phyloP scores from a whole-genome alignment of 2,113 vertebrate species.

The Sinocyclocheilus anshuiensis region DNA sequence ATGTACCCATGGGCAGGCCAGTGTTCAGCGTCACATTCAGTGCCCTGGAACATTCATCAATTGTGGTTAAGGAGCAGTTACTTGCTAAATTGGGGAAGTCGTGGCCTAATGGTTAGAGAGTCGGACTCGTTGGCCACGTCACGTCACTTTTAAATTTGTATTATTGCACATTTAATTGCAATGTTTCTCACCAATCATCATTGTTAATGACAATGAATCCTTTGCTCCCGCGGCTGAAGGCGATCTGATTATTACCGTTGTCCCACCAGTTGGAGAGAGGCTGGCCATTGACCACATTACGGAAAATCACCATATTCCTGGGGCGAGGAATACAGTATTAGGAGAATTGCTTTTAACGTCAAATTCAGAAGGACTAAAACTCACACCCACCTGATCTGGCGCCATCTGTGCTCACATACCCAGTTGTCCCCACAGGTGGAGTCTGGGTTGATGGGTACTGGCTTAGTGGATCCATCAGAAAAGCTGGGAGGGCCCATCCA shows the following conservation, averaged over 20 bases:
- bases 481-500: conserved; percentile 81
- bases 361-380: no score
- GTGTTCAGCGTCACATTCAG: conserved; percentile 80
- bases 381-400: conserved; percentile 82
- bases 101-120: no score
- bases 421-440: conserved; percentile 88
- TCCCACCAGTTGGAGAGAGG: conserved; percentile 92
- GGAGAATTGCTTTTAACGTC: no score
- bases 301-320: conserved; percentile 93
- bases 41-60: conserved; percentile 66
- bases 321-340: neutral
- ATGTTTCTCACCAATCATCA: conserved; percentile 79
- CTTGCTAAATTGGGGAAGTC: no score
- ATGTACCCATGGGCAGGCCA: conserved; percentile 83
- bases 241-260: conserved; percentile 88
- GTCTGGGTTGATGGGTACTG: conserved; percentile 84
- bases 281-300: conserved; percentile 84
- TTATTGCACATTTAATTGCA: neutral
- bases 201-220: conserved; percentile 90
- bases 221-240: conserved; percentile 85
- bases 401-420: conserved; percentile 95
- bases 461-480: conserved; percentile 76
- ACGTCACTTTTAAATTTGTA: no score
- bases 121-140: no score
- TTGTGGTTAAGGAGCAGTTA: neutral